Percentiles rank a stretch among this genome's conserved stretches.
These are phyloP conservation scores for Echeneis naucrates DNA, from an alignment of 2,797 vertebrate species.

Conservation along the genomic window DNA sequence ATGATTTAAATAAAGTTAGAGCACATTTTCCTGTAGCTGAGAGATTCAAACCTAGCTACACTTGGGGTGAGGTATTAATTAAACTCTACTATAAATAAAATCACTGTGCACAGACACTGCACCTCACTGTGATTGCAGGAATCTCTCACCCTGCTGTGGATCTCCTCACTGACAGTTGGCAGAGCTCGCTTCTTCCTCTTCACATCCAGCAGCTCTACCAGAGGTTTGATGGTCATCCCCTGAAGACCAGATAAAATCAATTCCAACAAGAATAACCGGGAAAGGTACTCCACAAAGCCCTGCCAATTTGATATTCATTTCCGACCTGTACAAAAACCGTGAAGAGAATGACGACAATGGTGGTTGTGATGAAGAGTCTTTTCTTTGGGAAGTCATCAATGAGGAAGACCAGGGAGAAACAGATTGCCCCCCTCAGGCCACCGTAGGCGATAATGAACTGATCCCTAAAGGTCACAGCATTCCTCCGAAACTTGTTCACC, in stretches of 20 bases:
- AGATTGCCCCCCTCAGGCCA: conserved; percentile 92
- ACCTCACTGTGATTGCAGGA: neutral
- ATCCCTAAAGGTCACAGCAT: conserved; percentile 91
- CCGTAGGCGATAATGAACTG: conserved; percentile 96
- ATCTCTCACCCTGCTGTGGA: conserved; percentile 86
- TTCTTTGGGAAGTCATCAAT: conserved; percentile 87
- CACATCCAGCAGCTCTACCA: conserved; percentile 88
- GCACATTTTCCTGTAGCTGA: neutral
- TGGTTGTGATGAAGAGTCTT: conserved; percentile 90
- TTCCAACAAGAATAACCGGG: neutral
- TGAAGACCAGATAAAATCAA: conserved; percentile 59
- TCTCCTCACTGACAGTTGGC: conserved; percentile 88
- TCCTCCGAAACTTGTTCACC: conserved; percentile 94
- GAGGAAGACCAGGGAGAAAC: conserved; percentile 93
- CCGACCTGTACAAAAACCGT: conserved; percentile 86
- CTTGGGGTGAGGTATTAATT: neutral
- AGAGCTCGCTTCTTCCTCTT: conserved; percentile 86
- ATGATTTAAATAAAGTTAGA: neutral
- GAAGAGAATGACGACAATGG: conserved; percentile 94
- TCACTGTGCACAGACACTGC: neutral
- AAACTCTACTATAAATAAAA: neutral
- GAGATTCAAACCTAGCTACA: neutral
- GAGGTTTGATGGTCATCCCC: conserved; percentile 89
- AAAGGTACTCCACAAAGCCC: neutral
- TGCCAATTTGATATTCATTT: neutral